Percentiles rank a stretch among this genome's conserved stretches.
Evolutionary conservation across 2,888 invertebrate genomes (phyloP).

Genomic region (Pammene fasciana): DNA sequence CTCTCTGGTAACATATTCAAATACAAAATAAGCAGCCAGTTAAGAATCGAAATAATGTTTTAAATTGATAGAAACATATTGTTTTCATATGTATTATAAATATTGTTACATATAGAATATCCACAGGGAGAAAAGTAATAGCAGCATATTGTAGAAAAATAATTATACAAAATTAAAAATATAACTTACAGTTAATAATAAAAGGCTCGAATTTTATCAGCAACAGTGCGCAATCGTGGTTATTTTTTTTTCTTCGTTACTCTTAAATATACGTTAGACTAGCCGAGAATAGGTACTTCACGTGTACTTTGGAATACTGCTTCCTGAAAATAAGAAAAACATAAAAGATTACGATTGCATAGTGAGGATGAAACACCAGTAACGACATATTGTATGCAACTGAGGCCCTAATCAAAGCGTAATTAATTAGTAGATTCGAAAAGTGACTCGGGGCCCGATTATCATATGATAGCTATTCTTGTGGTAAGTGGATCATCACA

Average conservation of each 20-base stretch:
- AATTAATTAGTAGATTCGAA: no score
- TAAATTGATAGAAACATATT: conserved; percentile 1
- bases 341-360: conserved; percentile 44
- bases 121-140: conserved; percentile 34
- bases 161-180: conserved; percentile 52
- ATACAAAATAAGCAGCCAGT: conserved; percentile 10
- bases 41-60: conserved; percentile 16
- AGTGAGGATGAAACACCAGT: background rate
- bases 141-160: conserved; percentile 54
- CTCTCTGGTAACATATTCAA: background rate
- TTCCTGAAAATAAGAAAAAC: conserved; percentile 77
- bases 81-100: conserved; percentile 17
- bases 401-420: background rate
- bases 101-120: conserved; percentile 24
- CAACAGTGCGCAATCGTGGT: conserved; percentile 68
- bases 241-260: conserved; percentile 75
- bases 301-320: conserved; percentile 82
- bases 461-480: no score
- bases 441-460: no score
- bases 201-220: conserved; percentile 68
- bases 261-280: conserved; percentile 77
- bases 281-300: conserved; percentile 73
- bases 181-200: conserved; percentile 48
- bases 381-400: background rate
- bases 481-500: background rate